These are phyloP conservation scores for Mycalesis mineus DNA, from an alignment of 2,888 invertebrate species.

Conservation along the genomic window DNA sequence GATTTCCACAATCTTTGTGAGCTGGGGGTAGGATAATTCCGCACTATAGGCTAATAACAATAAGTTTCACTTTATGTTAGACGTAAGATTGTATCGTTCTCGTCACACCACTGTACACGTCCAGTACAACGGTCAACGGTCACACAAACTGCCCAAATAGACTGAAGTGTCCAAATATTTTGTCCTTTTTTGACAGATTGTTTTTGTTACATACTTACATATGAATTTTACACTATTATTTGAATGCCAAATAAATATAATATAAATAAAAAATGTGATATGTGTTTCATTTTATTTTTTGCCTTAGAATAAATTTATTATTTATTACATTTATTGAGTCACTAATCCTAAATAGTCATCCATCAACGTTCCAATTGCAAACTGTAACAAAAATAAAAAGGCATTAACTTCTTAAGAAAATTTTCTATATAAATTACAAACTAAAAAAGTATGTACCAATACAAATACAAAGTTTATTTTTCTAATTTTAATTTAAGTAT, in stretches of 20 bases:
- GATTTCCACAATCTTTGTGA: not conserved
- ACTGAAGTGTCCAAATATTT: constrained; percentile 76
- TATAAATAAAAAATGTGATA: constrained; percentile 30
- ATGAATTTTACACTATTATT: constrained; percentile 68
- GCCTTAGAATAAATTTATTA: constrained; percentile 4
- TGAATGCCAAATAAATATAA: constrained; percentile 76
- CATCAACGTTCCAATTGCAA: constrained; percentile 99
- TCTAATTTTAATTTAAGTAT: no score
- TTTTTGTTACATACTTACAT: constrained; percentile 73
- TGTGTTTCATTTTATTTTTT: constrained; percentile 38
- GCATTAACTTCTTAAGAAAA: no score
- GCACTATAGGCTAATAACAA: constrained; percentile 21
- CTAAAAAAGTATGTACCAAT: no score
- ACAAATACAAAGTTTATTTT: no score
- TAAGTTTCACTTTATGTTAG: constrained; percentile 32
- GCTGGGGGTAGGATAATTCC: not conserved
- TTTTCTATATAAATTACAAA: no score
- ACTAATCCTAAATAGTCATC: constrained; percentile 96
- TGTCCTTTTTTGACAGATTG: constrained; percentile 60
- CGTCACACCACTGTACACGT: constrained; percentile 22
- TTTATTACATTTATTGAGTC: constrained; percentile 50
- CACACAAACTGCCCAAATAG: constrained; percentile 65
- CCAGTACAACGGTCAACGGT: constrained; percentile 25
- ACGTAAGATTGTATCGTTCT: constrained; percentile 25
- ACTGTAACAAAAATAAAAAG: constrained; percentile 83